Evolutionary conservation across 1,140 invertebrate genomes (phyloP).

Genomic region (Eupristina koningsbergeri): DNA sequence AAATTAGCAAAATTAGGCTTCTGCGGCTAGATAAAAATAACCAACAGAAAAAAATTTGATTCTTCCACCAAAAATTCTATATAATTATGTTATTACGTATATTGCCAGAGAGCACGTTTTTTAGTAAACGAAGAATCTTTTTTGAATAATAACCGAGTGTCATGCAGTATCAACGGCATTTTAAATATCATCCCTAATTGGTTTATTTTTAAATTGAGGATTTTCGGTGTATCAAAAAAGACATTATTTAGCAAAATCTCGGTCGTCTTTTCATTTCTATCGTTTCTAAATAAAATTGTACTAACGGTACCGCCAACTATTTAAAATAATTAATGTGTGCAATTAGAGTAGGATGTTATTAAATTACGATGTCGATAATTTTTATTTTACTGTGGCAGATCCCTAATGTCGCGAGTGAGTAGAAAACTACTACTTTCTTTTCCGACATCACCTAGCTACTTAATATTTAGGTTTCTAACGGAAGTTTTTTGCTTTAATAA

Average conservation of each 20-base stretch:
- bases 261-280: neutral
- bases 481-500: constrained; percentile 37
- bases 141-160: neutral
- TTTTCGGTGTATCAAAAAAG: neutral
- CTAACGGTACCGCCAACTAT: constrained; percentile 1
- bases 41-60: constrained; percentile 4
- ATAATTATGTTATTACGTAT: constrained; percentile 11
- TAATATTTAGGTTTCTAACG: constrained; percentile 38
- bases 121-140: neutral
- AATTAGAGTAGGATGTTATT: constrained; percentile 20
- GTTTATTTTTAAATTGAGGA: neutral
- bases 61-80: constrained; percentile 27
- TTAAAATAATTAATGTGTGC: neutral
- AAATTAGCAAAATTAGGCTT: constrained; percentile 47
- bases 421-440: constrained; percentile 39
- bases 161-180: neutral
- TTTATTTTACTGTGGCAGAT: constrained; percentile 26
- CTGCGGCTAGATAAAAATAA: neutral
- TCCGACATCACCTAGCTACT: constrained; percentile 9
- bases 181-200: neutral
- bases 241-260: neutral
- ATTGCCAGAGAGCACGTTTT: neutral
- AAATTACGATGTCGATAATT: constrained; percentile 36
- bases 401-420: constrained; percentile 1
- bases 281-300: neutral